Conservation (phyloP, 2,888 invertebrate genomes). For the Sacculina carcini region DNA sequence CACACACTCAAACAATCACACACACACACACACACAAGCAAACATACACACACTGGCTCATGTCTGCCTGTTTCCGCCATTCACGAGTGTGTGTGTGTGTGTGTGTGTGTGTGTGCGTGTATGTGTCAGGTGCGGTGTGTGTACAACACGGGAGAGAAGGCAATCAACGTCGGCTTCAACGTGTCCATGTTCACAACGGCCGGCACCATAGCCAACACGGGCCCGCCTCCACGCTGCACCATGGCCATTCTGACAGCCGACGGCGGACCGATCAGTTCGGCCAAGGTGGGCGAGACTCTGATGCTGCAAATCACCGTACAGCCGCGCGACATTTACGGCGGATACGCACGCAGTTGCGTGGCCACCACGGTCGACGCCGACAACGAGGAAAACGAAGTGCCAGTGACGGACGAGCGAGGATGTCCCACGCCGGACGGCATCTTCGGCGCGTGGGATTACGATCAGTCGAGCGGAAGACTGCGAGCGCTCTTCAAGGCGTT, state of each 20-base stretch:
- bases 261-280: slow-evolving; percentile 65
- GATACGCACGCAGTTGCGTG: slow-evolving; percentile 72
- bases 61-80: no score
- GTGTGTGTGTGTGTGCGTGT: no score
- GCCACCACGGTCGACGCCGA: slow-evolving; percentile 58
- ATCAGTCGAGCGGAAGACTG: slow-evolving; percentile 54
- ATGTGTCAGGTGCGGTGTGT: slow-evolving; percentile 33
- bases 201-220: slow-evolving; percentile 80
- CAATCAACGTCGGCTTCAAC: slow-evolving; percentile 73
- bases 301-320: slow-evolving; percentile 60
- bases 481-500: slow-evolving; percentile 75
- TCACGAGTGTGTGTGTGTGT: no score
- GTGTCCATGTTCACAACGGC: slow-evolving; percentile 85
- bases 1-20: no score
- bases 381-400: slow-evolving; percentile 65
- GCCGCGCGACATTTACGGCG: slow-evolving; percentile 64
- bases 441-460: slow-evolving; percentile 79
- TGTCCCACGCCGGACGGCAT: slow-evolving; percentile 77
- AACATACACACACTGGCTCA: no score
- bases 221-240: slow-evolving; percentile 69
- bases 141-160: slow-evolving; percentile 52
- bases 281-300: slow-evolving; percentile 71
- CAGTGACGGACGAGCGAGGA: slow-evolving; percentile 76
- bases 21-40: no score
- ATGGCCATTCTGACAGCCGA: slow-evolving; percentile 70